phyloP scores from a whole-genome alignment of 2,797 vertebrate species.

The Gallinago nigripennis region DNA sequence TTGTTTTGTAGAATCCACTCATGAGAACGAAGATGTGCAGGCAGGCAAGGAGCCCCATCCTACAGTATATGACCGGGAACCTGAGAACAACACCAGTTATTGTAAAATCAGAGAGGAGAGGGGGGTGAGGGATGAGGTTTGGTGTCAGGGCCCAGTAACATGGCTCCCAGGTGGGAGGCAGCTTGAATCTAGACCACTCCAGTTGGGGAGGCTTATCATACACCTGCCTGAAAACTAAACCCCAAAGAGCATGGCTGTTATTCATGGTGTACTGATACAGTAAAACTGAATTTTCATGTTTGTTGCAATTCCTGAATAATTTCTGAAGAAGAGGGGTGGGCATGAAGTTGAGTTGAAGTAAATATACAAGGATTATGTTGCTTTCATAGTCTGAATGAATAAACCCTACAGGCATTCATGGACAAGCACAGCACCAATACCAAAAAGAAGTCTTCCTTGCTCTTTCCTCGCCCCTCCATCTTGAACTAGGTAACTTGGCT shows the following conservation, averaged over 20 bases:
- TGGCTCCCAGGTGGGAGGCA: background rate
- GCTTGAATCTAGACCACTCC: background rate
- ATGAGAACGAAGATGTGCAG: background rate
- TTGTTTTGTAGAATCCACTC: background rate
- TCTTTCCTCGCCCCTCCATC: background rate
- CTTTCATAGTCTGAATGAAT: background rate
- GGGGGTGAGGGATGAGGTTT: background rate
- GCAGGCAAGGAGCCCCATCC: background rate
- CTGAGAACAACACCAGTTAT: too few relatives aligned
- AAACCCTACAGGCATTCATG: background rate
- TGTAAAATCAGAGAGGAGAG: background rate
- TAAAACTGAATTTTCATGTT: background rate
- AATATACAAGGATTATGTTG: background rate
- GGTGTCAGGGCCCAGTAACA: background rate
- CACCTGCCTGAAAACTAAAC: background rate
- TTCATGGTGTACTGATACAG: background rate
- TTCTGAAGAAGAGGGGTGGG: background rate
- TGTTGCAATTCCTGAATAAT: background rate
- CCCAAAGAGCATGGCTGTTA: background rate
- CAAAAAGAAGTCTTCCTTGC: background rate
- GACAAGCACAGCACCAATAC: background rate
- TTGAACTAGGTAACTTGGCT: background rate
- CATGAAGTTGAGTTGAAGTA: background rate
- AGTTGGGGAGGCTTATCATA: background rate
- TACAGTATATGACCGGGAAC: background rate